Base-by-base conservation (phyloP, 2,113 vertebrate genomes). In the Bufo gargarizans region DNA sequence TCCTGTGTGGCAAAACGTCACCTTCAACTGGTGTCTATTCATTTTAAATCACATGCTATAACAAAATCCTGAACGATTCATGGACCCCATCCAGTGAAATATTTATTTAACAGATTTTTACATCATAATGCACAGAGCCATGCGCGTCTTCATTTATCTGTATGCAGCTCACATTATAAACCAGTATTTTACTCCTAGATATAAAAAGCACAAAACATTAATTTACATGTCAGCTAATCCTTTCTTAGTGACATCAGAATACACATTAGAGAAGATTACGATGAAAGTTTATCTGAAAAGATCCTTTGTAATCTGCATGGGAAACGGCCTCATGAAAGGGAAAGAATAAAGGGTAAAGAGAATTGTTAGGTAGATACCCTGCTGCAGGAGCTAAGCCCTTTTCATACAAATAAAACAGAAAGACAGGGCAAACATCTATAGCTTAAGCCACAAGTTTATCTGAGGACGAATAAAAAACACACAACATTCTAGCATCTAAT, bases 251-350 rank as follows among this genome's bases (percentile, higher is more conserved):
- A 77, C 84, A 77, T 85, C 67, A 85, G 53, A 74, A 74, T 74
- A 58, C 50, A 58, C 69, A 77, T 85, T 76, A 59, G 71, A 86
- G 84, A 77, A 86, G 84, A 86, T 86, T 86, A 77, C 59, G 84
- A 86, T 86, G 74, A 86, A 85, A 74, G n/a, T 85, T 59, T 77
- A 86, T 77, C 33, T 77, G 84, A 86, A 86, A 86, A 86, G 84
- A 86, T 72, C 83, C 55, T 85, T 86, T 86, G 84, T 86, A 77
- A 86, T 86, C 71, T 49, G 72, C 84, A 86, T 77, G 84, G 84
- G 84, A 77, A 86, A 63, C 84, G 3, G 84, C 72, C 16, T 12
- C 13, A 74, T 58, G 80, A 82, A 82, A 82, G 20, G 61, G 80
- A 47, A 58, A 20, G 80, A 65, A 82, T 65, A 82, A 82, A 82